Percentiles rank a stretch among this genome's conserved stretches.
These are phyloP conservation scores for Ctenodactylus gundi DNA, from an alignment of 2,113 vertebrate genomes.

Conservation along the genomic window DNA sequence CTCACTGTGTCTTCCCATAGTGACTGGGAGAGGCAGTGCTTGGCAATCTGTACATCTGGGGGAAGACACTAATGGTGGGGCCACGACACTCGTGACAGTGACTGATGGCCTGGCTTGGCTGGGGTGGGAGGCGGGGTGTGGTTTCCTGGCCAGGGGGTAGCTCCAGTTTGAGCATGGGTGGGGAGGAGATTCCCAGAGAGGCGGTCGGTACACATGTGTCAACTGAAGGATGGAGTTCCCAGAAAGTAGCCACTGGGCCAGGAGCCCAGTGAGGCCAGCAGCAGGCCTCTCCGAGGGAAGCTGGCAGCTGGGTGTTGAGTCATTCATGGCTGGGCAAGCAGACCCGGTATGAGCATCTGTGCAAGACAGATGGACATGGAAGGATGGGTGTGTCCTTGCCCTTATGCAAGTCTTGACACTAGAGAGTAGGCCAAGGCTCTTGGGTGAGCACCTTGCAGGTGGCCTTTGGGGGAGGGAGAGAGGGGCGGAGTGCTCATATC, in stretches of 20 bases:
- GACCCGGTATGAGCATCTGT: fast-evolving
- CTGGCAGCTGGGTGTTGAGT: fast-evolving
- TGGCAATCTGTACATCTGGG: not conserved
- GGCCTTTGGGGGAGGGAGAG: not conserved
- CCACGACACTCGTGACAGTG: fast-evolving
- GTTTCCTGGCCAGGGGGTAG: fast-evolving
- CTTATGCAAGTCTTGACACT: fast-evolving
- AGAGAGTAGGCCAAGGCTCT: fast-evolving
- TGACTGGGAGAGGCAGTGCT: fast-evolving
- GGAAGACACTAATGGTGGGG: not conserved
- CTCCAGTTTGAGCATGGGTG: not conserved
- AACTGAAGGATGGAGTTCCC: fast-evolving
- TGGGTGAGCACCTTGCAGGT: fast-evolving
- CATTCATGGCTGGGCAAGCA: fast-evolving
- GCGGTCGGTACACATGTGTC: not conserved
- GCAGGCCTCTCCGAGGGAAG: fast-evolving
- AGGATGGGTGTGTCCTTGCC: no score
- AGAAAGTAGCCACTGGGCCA: not conserved
- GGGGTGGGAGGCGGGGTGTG: fast-evolving
- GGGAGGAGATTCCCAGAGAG: not conserved
- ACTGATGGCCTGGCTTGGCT: no score
- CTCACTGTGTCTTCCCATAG: not conserved
- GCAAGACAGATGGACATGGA: fast-evolving
- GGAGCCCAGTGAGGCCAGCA: no score
- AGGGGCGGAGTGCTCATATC: fast-evolving